Conservation (phyloP, 1,140 invertebrate species). For the Megalonaias nervosa region DNA sequence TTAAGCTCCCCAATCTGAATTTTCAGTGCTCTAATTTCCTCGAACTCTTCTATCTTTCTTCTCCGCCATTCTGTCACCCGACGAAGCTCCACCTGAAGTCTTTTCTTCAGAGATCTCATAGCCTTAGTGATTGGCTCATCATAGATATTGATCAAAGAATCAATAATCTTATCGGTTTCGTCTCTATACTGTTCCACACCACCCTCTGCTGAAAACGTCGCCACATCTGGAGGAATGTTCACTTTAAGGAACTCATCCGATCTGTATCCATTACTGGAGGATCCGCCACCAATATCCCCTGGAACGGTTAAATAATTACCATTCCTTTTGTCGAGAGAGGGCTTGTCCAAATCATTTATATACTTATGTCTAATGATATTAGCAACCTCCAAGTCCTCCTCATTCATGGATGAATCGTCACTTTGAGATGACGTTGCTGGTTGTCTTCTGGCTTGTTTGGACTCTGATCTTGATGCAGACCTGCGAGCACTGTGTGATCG, state of each 20-base stretch:
- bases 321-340: conserved; percentile 48
- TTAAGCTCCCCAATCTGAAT: conserved; percentile 64
- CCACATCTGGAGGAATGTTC: conserved; percentile 45
- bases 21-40: conserved; percentile 69
- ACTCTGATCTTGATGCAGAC: conserved; percentile 7
- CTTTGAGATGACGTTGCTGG: conserved; percentile 47
- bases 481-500: too few species aligned
- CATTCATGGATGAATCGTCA: conserved; percentile 61
- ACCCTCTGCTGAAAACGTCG: conserved; percentile 11
- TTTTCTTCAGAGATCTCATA: conserved; percentile 74
- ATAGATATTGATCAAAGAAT: conserved; percentile 65
- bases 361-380: conserved; percentile 50
- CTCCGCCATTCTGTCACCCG: conserved; percentile 71
- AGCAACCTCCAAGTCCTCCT: conserved; percentile 64
- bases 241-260: conserved; percentile 36
- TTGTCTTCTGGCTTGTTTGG: conserved; percentile 37
- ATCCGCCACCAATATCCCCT: conserved; percentile 12
- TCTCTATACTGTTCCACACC: conserved; percentile 46
- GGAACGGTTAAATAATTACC: conserved; percentile 45
- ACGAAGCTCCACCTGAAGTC: conserved; percentile 75
- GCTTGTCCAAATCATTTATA: conserved; percentile 51
- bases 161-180: conserved; percentile 66
- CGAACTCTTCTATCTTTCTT: conserved; percentile 70
- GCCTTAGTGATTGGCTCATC: conserved; percentile 72
- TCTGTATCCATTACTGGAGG: conserved; percentile 24